phyloP scores from a whole-genome alignment of 2,888 invertebrate genomes.

The Bursaphelenchus okinawaensis region DNA sequence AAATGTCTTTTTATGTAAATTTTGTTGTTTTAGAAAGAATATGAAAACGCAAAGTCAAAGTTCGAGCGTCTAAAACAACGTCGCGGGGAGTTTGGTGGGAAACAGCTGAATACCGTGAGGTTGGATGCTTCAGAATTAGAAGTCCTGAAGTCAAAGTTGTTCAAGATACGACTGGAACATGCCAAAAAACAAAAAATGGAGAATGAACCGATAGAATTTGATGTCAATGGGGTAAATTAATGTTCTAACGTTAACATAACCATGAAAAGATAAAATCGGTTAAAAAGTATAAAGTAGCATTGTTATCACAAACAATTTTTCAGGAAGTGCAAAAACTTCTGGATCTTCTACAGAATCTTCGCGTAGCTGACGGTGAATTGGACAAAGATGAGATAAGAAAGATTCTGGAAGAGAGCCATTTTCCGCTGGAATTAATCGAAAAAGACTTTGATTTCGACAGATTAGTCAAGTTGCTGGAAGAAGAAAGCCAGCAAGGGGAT shows the following conservation, averaged over 20 bases:
- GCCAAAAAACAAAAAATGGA: slow-evolving; percentile 11
- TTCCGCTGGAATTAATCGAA: neutral
- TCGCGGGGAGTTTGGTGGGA: neutral
- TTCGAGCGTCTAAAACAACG: neutral
- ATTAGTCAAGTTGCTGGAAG: slow-evolving; percentile 1
- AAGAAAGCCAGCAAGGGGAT: slow-evolving; percentile 6
- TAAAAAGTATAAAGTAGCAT: too few species aligned
- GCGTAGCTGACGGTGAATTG: neutral
- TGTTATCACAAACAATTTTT: too few species aligned
- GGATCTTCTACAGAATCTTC: slow-evolving; percentile 3
- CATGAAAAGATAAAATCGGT: too few species aligned
- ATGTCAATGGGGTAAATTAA: neutral
- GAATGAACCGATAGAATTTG: slow-evolving; percentile 7
- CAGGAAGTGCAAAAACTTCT: slow-evolving; percentile 9
- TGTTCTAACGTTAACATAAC: neutral
- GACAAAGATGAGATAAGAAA: neutral
- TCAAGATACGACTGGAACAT: slow-evolving; percentile 2
- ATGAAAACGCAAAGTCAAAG: neutral
- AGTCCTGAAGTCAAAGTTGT: neutral
- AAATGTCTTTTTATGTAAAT: neutral
- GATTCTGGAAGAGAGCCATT: neutral
- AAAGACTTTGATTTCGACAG: slow-evolving; percentile 9
- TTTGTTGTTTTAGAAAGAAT: neutral
- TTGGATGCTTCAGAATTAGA: neutral
- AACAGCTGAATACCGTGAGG: neutral